These are phyloP conservation scores for Bubo scandiacus DNA, from an alignment of 2,113 vertebrate species.

Conservation along the genomic window DNA sequence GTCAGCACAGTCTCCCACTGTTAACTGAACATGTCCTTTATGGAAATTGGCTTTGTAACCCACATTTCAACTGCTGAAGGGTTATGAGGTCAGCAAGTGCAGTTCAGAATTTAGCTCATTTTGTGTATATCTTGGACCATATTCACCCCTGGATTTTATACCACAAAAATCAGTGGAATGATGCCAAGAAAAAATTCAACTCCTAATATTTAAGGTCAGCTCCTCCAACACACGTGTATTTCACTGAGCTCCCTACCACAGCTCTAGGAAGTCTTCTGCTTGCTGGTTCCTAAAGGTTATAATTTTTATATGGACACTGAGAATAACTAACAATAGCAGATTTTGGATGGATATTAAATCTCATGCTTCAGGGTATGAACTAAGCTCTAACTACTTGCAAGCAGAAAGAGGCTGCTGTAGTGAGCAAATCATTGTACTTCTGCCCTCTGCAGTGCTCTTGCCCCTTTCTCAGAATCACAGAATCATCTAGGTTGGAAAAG, in stretches of 20 bases:
- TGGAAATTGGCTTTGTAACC: constrained; percentile 52
- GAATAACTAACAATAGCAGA: background rate
- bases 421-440: background rate
- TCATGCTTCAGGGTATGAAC: fast-evolving
- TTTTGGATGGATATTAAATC: background rate
- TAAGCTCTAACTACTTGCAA: fast-evolving
- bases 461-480: background rate
- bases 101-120: constrained; percentile 39
- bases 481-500: no score
- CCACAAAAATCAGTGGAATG: constrained; percentile 7
- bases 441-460: background rate
- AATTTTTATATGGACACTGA: background rate
- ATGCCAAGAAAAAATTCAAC: background rate
- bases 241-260: background rate
- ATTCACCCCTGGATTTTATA: constrained; percentile 21
- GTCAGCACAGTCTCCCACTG: constrained; percentile 41
- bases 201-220: background rate
- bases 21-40: background rate
- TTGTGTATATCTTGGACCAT: constrained; percentile 38
- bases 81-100: constrained; percentile 50
- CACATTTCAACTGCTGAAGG: constrained; percentile 30
- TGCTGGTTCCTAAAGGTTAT: background rate
- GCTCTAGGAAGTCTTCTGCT: background rate
- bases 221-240: background rate
- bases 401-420: background rate